Evolutionary conservation across 2,113 vertebrate genomes (phyloP), one percentile per base, ranked within the genome.

Genomic region (Brachypodius melanocephalos): DNA sequence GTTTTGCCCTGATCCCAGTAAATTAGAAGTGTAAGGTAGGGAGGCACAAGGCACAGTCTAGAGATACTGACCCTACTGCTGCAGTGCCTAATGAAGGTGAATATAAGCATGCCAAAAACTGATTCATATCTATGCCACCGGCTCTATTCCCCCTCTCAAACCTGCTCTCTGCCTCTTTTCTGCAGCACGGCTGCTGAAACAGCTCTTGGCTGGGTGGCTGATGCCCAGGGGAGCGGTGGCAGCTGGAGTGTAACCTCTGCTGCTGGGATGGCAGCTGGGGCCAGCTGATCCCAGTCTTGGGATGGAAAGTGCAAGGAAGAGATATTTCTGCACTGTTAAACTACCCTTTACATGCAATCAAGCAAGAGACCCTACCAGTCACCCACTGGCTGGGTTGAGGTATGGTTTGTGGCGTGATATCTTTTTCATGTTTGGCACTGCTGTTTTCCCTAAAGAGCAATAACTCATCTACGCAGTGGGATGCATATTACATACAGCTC

Each of bases 341-440:
- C 21, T 49, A 42, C 52, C 24, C 18, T 65, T 65, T 62, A 7
- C 2, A 28, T 55, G 63, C 57, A 84, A 25, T 78, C 82, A 92
- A 90, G 92, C 93, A 79, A 86, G 79, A 89, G 28, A 46, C 52
- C 71, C 57, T 24, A 66, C 69, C 90, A 88, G 75, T 29, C 49
- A 77, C 51, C 42, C 34, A 17, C 59, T 82, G 67, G 54, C 14
- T 65, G 77, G 42, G 49, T 62, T 38, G 34, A 14, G 8, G 45
- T 8, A 5, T 1, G 12, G 29, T 45, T 90, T 94, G 85, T 40
- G 11, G 48, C 3, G 0, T 21, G 81, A 15, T 31, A 17, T 77
- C 67, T 84, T 88, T 68, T 85, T 67, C 77, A 42, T 14, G 32
- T 76, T 95, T 58, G 66, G 63, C 8, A 2, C 26, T 9, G 1